phyloP scores from a whole-genome alignment of 30 jellyfish, hydroid and myxozoan species.

The Mastigias papua region DNA sequence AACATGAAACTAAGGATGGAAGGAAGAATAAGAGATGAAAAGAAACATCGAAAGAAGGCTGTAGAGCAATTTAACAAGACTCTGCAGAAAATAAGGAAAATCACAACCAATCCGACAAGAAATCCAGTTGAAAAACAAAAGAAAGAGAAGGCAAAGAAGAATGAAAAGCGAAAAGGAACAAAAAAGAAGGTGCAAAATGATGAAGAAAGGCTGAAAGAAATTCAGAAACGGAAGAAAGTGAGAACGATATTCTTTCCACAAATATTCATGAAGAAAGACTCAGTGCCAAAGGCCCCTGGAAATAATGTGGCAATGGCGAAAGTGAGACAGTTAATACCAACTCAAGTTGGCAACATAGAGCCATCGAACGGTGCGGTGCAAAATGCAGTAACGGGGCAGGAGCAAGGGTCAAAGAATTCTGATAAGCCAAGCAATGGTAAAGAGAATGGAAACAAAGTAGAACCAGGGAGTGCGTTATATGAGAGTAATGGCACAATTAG shows the following conservation, averaged over 20 bases:
- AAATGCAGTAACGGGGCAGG: conserved; percentile 5
- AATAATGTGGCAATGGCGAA: not conserved
- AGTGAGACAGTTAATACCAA: conserved; percentile 64
- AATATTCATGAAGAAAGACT: conserved; percentile 41
- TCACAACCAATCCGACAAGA: not conserved
- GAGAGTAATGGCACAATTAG: not conserved
- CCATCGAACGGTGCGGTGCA: conserved; percentile 51
- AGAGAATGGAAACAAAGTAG: not conserved
- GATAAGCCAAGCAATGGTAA: conserved; percentile 5
- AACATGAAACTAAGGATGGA: not conserved
- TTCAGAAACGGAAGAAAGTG: not conserved
- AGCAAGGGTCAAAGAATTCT: conserved; percentile 14
- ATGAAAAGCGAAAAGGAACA: conserved; percentile 10
- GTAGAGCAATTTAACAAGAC: not conserved
- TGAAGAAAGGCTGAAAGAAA: conserved; percentile 9
- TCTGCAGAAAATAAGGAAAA: conserved; percentile 21
- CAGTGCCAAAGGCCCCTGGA: not conserved
- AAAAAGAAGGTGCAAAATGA: not conserved
- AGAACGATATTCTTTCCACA: conserved; percentile 45
- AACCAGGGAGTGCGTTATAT: conserved; percentile 44
- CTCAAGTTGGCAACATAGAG: conserved; percentile 62
- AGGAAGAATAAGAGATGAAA: not conserved
- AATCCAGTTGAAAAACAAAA: not conserved
- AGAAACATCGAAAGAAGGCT: not conserved
- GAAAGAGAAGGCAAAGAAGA: not conserved